Conservation (phyloP, 2,113 vertebrate genomes). For the Phaethornis superciliosus region DNA sequence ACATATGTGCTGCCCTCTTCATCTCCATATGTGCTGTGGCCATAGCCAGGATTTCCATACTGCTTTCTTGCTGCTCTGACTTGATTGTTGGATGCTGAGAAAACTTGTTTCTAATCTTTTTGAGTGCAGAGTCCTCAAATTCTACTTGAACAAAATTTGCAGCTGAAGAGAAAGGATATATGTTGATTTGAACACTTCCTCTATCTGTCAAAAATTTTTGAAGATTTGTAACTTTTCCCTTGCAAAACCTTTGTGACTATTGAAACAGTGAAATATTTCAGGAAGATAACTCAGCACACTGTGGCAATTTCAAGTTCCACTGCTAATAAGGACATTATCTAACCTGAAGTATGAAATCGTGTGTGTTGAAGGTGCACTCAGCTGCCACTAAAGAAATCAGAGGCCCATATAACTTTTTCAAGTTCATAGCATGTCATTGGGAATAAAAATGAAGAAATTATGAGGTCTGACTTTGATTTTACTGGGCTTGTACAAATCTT, state of each 20-base stretch:
- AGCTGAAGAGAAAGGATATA: not conserved
- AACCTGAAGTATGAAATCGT: not conserved
- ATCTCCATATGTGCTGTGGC: not conserved
- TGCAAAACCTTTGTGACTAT: not conserved
- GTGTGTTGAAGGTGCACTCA: not conserved
- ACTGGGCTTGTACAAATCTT: not conserved
- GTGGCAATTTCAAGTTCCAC: not conserved
- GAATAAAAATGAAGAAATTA: not conserved
- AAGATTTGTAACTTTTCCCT: not conserved
- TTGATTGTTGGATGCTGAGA: not conserved
- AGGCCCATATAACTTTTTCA: not conserved
- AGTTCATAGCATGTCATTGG: not conserved
- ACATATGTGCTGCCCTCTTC: not conserved
- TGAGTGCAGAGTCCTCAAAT: not conserved
- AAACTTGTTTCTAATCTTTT: not conserved
- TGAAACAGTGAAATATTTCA: not conserved
- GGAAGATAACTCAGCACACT: not conserved
- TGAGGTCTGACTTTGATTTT: not conserved
- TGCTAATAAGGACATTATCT: not conserved
- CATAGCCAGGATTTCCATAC: not conserved
- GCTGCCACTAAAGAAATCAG: not conserved
- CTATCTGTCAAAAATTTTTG: not conserved
- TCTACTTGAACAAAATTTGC: not conserved
- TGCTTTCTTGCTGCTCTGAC: not conserved
- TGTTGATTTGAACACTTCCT: not conserved